Evolutionary conservation across 2,888 invertebrate species (phyloP).

Genomic region (Hirtodrosophila duncani): DNA sequence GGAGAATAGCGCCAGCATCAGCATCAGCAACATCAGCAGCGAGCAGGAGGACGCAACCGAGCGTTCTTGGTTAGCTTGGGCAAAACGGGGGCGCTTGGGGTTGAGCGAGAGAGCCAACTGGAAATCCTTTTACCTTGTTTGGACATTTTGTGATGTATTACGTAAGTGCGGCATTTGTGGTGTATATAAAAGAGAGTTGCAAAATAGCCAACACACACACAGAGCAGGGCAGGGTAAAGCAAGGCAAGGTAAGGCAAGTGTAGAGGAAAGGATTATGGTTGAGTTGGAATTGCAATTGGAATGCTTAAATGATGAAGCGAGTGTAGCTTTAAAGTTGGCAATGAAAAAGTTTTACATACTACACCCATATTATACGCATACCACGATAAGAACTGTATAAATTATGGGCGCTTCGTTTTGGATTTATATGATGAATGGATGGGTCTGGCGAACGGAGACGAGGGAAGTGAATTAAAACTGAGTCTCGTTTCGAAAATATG

Average conservation of each 20-base stretch:
- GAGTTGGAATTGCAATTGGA: slow-evolving; percentile 54
- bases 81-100: slow-evolving; percentile 49
- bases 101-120: slow-evolving; percentile 37
- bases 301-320: slow-evolving; percentile 66
- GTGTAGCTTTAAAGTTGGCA: slow-evolving; percentile 33
- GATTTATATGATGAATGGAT: slow-evolving; percentile 15
- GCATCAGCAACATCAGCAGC: background rate
- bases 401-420: slow-evolving; percentile 26
- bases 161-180: slow-evolving; percentile 71
- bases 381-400: slow-evolving; percentile 21
- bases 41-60: background rate
- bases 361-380: slow-evolving; percentile 24
- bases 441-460: too few species aligned
- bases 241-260: background rate
- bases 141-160: slow-evolving; percentile 72
- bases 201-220: slow-evolving; percentile 39
- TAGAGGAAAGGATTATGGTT: background rate
- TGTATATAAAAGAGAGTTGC: slow-evolving; percentile 50
- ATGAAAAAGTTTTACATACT: slow-evolving; percentile 38
- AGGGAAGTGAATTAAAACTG: too few species aligned
- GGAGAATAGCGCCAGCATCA: slow-evolving; percentile 30
- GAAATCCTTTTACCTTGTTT: slow-evolving; percentile 70
- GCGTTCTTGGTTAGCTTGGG: background rate
- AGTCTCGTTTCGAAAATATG: too few species aligned
- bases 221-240: slow-evolving; percentile 11